Percentiles rank a stretch among this genome's conserved stretches.
Evolutionary conservation across 2,113 vertebrate genomes (phyloP).

Genomic region (Corynorhinus townsendii): DNA sequence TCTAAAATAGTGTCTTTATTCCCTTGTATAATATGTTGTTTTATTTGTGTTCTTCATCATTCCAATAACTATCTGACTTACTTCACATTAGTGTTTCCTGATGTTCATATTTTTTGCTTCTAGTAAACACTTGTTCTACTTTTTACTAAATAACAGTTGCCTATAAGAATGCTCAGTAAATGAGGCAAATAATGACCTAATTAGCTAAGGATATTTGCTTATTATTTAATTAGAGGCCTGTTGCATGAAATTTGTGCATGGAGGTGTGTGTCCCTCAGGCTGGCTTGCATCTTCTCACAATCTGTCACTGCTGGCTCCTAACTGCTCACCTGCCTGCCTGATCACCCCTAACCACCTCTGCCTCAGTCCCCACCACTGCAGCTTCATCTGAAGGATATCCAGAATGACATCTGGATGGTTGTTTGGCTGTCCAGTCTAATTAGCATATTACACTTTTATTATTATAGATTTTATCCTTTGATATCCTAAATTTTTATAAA

Average conservation of each 20-base stretch:
- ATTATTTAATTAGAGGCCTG: not conserved
- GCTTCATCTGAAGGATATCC: too few relatives aligned
- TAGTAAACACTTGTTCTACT: not conserved
- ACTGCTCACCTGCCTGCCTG: too few relatives aligned
- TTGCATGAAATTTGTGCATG: too few relatives aligned
- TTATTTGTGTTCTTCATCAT: not conserved
- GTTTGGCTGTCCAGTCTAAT: too few relatives aligned
- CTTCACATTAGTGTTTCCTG: not conserved
- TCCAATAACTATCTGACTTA: not conserved
- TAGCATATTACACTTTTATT: too few relatives aligned
- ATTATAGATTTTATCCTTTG: not conserved
- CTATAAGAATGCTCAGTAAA: not conserved
- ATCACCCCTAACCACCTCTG: too few relatives aligned
- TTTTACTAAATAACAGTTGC: not conserved
- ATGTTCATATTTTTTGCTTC: not conserved
- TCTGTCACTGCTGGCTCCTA: too few relatives aligned
- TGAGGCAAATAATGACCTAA: not conserved
- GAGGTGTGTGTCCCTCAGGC: too few relatives aligned
- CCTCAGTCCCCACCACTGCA: too few relatives aligned
- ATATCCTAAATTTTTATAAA: not conserved
- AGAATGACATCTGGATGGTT: too few relatives aligned
- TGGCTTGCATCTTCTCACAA: too few relatives aligned
- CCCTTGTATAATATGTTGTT: not conserved
- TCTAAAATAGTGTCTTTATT: not conserved
- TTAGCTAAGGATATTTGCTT: not conserved